Conservation (phyloP, 2,797 vertebrate species). For the Delichon dasypus region DNA sequence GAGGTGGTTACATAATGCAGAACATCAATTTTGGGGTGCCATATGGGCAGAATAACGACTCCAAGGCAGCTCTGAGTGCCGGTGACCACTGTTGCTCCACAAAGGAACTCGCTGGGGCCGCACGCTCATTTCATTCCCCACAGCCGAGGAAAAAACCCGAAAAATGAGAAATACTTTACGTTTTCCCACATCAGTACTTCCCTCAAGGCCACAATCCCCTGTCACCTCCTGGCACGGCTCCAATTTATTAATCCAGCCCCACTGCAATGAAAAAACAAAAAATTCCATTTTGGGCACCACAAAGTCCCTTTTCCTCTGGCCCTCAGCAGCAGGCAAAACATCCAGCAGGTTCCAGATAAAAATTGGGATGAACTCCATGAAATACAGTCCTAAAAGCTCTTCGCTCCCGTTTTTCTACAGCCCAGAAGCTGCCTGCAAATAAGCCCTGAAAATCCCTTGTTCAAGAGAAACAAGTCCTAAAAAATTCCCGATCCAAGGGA, state of each 20-base stretch:
- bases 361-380: neutral
- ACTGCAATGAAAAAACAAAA: neutral
- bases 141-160: neutral
- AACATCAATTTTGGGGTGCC: neutral
- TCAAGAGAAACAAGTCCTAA: neutral
- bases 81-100: neutral
- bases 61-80: neutral
- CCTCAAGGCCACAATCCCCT: neutral
- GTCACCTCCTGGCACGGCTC: neutral
- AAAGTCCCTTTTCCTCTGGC: neutral
- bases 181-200: neutral
- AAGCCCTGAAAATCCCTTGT: neutral
- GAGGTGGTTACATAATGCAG: slow-evolving; percentile 18
- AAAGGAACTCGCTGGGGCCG: neutral
- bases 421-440: neutral
- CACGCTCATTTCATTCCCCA: neutral
- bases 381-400: neutral
- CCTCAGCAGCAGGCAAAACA: neutral
- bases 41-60: slow-evolving; percentile 13
- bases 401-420: neutral
- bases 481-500: rapidly evolving
- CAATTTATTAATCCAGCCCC: neutral
- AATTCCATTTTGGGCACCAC: neutral
- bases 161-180: neutral
- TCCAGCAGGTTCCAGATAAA: neutral